Evolutionary conservation across 1,140 invertebrate species (phyloP).

Genomic region (Portunus trituberculatus): DNA sequence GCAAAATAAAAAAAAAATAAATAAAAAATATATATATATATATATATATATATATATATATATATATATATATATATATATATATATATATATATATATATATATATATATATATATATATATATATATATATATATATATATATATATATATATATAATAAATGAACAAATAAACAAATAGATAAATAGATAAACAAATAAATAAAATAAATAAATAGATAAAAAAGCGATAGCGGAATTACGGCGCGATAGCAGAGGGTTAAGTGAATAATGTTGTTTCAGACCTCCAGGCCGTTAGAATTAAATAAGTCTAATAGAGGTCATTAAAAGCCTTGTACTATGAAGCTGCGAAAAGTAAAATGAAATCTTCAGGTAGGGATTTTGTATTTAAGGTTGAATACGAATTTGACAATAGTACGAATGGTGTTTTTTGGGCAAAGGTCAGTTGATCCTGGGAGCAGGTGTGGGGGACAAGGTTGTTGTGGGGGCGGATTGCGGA

Average conservation of each 20-base stretch:
- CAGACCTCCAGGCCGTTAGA: not conserved
- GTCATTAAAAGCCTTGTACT: not conserved
- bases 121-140: not conserved
- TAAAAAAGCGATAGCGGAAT: not conserved
- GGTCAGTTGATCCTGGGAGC: too few relatives aligned
- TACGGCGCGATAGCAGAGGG: not conserved
- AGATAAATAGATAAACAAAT: not conserved
- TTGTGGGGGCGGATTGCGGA: too few relatives aligned
- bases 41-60: constrained; percentile 45
- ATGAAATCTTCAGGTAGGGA: not conserved
- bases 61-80: constrained; percentile 31
- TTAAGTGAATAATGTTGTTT: not conserved
- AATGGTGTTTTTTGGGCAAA: too few relatives aligned
- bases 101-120: constrained; percentile 36
- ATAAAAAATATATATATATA: constrained; percentile 39
- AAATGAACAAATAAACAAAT: not conserved
- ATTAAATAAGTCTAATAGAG: not conserved
- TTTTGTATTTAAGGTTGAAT: too few relatives aligned
- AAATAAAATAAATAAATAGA: not conserved
- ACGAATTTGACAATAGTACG: too few relatives aligned
- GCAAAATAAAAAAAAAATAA: too few relatives aligned
- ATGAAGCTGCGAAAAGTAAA: not conserved
- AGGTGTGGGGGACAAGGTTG: too few relatives aligned
- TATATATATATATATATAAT: not conserved
- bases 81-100: constrained; percentile 30